These are phyloP conservation scores for Diglossa brunneiventris DNA, from an alignment of 2,113 vertebrate genomes.

Conservation along the genomic window DNA sequence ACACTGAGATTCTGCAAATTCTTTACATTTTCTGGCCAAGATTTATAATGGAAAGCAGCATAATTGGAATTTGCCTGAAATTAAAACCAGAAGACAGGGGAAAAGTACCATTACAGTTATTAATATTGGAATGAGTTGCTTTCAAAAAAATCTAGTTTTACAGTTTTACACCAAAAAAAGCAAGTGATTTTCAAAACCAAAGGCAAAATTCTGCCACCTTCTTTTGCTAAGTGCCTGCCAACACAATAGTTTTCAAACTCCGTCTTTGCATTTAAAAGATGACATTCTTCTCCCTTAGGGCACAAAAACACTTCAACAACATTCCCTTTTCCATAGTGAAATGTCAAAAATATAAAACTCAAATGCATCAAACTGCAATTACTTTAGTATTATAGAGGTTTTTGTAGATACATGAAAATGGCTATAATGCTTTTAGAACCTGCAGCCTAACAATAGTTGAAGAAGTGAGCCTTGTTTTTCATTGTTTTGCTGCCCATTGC, in stretches of 20 bases:
- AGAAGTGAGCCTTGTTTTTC: not conserved
- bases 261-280: not conserved
- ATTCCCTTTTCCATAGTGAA: not conserved
- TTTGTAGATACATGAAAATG: not conserved
- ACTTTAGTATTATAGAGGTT: not conserved
- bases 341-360: not conserved
- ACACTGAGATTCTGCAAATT: slow-evolving; percentile 31
- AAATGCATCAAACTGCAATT: not conserved
- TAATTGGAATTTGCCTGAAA: not conserved
- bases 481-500: not conserved
- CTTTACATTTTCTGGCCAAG: slow-evolving; percentile 40
- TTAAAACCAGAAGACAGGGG: slow-evolving; percentile 3
- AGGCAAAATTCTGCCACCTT: not conserved
- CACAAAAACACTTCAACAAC: not conserved
- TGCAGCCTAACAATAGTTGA: not conserved
- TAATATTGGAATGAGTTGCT: not conserved
- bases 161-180: not conserved
- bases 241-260: not conserved
- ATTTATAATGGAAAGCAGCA: not conserved
- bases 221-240: not conserved
- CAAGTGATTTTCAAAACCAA: not conserved
- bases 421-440: not conserved
- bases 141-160: not conserved
- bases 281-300: not conserved
- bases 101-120: not conserved